phyloP scores from a whole-genome alignment of 2,113 vertebrate species.

The Neotoma lepida region DNA sequence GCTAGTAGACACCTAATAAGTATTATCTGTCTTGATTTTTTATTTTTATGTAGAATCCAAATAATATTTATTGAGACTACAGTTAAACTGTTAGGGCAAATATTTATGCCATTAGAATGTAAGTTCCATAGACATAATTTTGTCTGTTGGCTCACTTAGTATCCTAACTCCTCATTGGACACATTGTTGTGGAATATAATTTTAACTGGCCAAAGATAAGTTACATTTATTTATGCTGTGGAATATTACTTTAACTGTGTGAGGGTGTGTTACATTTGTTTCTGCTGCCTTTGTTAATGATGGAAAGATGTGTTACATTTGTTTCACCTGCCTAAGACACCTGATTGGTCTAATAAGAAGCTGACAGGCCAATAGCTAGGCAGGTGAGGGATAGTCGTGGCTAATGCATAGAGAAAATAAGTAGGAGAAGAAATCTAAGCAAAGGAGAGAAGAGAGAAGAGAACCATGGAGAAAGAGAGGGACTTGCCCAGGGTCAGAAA shows the following conservation, averaged over 20 bases:
- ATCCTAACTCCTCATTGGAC: background rate
- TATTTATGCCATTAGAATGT: conserved; percentile 13
- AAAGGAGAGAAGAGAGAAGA: background rate
- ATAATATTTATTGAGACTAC: conserved; percentile 10
- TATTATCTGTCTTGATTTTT: conserved; percentile 24
- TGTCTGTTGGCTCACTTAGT: background rate
- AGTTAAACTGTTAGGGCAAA: conserved; percentile 24
- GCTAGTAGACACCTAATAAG: background rate
- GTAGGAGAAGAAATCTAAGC: background rate
- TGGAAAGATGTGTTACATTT: background rate
- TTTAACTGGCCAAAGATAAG: background rate
- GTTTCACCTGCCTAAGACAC: background rate
- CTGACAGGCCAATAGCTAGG: background rate
- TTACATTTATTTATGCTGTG: background rate
- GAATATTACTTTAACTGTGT: background rate
- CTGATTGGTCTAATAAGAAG: background rate
- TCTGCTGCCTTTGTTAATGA: background rate
- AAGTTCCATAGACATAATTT: conserved; percentile 5
- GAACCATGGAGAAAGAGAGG: background rate
- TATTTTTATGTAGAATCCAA: background rate
- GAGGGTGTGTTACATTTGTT: background rate
- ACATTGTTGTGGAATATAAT: background rate
- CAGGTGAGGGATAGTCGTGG: background rate
- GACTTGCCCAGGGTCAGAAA: background rate
- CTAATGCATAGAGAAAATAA: background rate